These are phyloP conservation scores for Carlito syrichta DNA, from an alignment of 2,113 vertebrate genomes.

Conservation along the genomic window DNA sequence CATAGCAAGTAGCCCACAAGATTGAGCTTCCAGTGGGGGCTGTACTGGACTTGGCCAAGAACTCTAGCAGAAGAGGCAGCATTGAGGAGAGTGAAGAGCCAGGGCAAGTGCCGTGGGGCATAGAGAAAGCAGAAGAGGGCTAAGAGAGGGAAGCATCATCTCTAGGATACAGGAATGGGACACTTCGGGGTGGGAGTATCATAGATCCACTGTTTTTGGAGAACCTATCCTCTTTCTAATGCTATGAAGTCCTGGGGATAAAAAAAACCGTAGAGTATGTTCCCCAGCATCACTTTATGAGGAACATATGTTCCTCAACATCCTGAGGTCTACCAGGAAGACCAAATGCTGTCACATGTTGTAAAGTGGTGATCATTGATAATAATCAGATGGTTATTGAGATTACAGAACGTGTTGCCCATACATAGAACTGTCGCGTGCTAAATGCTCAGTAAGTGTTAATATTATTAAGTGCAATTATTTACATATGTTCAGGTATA, in stretches of 20 bases:
- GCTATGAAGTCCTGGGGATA: background rate
- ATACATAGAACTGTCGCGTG: background rate
- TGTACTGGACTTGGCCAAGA: background rate
- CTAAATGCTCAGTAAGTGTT: background rate
- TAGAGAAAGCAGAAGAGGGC: background rate
- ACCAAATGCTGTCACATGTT: background rate
- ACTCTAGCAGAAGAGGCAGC: background rate
- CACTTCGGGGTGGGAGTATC: background rate
- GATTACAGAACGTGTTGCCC: background rate
- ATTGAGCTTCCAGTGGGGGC: fast-evolving
- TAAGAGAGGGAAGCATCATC: background rate
- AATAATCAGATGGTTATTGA: background rate
- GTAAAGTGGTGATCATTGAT: background rate
- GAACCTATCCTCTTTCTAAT: background rate
- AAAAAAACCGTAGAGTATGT: background rate
- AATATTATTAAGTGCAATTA: background rate
- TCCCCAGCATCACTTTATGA: background rate
- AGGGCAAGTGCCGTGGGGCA: background rate
- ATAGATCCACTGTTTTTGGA: background rate
- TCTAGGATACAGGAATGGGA: background rate
- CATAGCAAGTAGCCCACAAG: background rate
- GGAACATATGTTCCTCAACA: background rate
- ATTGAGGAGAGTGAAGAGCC: background rate
- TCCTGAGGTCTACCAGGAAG: background rate
- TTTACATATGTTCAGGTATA: background rate